Percentiles rank a stretch among this genome's conserved stretches.
These are phyloP conservation scores for Meriones unguiculatus DNA, from an alignment of 2,113 vertebrate species.

Conservation along the genomic window DNA sequence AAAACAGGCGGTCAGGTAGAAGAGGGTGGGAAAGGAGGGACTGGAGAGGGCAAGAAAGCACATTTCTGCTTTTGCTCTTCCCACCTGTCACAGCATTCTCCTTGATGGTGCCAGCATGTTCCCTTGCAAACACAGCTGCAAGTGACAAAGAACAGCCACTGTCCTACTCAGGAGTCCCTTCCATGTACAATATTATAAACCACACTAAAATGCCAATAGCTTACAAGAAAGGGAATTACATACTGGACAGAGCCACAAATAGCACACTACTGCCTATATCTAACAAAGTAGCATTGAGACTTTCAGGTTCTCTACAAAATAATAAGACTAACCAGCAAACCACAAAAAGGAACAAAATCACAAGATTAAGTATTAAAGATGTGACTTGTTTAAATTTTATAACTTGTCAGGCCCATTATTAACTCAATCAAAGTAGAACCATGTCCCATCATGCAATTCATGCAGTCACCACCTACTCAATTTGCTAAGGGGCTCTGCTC, in stretches of 20 bases:
- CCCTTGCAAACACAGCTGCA: conserved; percentile 78
- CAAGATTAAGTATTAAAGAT: conserved; percentile 44
- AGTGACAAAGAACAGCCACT: conserved; percentile 73
- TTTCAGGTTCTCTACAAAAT: conserved; percentile 46
- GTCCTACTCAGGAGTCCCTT: conserved; percentile 71
- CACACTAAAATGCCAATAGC: conserved; percentile 64
- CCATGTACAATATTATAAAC: conserved; percentile 60
- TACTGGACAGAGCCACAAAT: not conserved
- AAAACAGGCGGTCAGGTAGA: conserved; percentile 77
- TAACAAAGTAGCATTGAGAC: conserved; percentile 43
- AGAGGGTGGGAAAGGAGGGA: conserved; percentile 24
- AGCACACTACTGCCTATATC: conserved; percentile 33
- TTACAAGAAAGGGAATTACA: conserved; percentile 58
- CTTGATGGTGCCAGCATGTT: conserved; percentile 72
- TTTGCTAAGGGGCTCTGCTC: conserved; percentile 64
- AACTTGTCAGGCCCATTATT: conserved; percentile 58
- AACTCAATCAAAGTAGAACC: conserved; percentile 54
- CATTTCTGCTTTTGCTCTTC: conserved; percentile 65
- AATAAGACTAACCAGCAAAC: conserved; percentile 52
- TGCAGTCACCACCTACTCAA: conserved; percentile 43
- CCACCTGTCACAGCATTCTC: conserved; percentile 71
- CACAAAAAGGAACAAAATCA: conserved; percentile 54
- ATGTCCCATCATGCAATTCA: conserved; percentile 45
- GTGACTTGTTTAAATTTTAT: conserved; percentile 51
- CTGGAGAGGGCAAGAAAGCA: conserved; percentile 22